Evolutionary conservation across 2,888 invertebrate species (phyloP).

Genomic region (Hirtodrosophila confusa): DNA sequence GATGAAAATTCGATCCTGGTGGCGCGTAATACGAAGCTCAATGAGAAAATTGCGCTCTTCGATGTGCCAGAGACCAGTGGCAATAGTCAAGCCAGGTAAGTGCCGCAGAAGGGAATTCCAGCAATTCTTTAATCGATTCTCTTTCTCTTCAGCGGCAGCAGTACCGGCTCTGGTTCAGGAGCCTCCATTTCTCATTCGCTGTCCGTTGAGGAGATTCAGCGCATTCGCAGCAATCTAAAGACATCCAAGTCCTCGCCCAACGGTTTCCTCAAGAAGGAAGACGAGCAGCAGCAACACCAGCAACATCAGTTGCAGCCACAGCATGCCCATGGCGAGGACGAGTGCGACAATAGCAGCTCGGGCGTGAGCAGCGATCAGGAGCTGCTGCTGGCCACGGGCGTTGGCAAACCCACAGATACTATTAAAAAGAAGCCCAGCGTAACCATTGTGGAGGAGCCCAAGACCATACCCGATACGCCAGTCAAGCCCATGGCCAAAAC

Average conservation of each 20-base stretch:
- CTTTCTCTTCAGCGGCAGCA: slow-evolving; percentile 86
- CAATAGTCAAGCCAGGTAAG: slow-evolving; percentile 89
- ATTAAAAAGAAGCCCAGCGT: slow-evolving; percentile 83
- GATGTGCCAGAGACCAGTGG: slow-evolving; percentile 88
- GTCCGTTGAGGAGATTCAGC: slow-evolving; percentile 95
- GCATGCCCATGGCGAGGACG: slow-evolving; percentile 85
- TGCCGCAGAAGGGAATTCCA: neutral
- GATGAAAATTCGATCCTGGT: slow-evolving; percentile 85
- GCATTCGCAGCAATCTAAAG: slow-evolving; percentile 92
- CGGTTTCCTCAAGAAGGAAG: slow-evolving; percentile 88
- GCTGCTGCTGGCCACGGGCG: slow-evolving; percentile 82
- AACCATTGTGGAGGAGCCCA: slow-evolving; percentile 80
- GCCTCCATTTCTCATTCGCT: slow-evolving; percentile 93
- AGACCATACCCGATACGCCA: slow-evolving; percentile 73
- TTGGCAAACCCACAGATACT: slow-evolving; percentile 85
- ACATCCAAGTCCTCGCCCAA: slow-evolving; percentile 95
- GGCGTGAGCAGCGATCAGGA: slow-evolving; percentile 95
- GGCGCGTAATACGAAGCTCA: slow-evolving; percentile 85
- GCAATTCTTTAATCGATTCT: neutral
- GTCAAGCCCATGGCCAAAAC: slow-evolving; percentile 61
- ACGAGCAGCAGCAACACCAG: slow-evolving; percentile 50
- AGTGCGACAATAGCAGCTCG: slow-evolving; percentile 94
- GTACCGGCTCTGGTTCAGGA: slow-evolving; percentile 85
- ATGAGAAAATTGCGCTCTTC: slow-evolving; percentile 85
- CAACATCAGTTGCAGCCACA: slow-evolving; percentile 39